Base-by-base conservation (phyloP, 1,140 invertebrate genomes). In the Planococcus citri region DNA sequence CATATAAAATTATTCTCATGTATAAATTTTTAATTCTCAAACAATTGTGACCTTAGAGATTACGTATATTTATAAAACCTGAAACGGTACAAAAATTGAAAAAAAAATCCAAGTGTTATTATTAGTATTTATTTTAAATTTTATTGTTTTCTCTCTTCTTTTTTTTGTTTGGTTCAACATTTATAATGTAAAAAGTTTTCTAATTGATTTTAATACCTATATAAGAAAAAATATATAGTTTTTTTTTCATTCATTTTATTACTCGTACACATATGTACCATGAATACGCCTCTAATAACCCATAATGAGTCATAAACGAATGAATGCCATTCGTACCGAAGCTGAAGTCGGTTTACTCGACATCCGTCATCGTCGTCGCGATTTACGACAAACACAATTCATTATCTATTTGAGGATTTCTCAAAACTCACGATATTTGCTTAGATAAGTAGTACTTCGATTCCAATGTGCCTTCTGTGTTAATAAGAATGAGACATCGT, bases 41-140 rank as follows among this genome's bases (percentile, higher is more conserved):
- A 60, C 21, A 20, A 64, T 64, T 21, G 60, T 25, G 60, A 64
- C 25, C 22, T 12, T 64, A 22, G 60, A n/a, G n/a, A n/a, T n/a
- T n/a, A n/a, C n/a, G n/a, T n/a, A n/a, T n/a, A n/a, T 25, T 64
- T 64, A 58, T 20, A 20, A 2, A n/a, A 51, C 41, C 10, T 51
- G 41, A 51, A 51, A 9, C 17, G 41, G n/a, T 51, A 51, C 29
- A 33, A 33, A 51, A 20, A 9, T 51, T 17, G 2, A 51, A 51
- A 51, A 37, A 6, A 51, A 51, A 51, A 9, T 12, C 29, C 29
- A 3, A 33, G 29, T 33, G 29, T 33, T 33, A 51, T 51, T 51
- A 17, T 51, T 51, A 51, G 41, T 51, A 51, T 51, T 51, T 51
- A 51, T 51, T 51, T 51, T 51, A 51, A 51, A 51, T 51, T 51